A percentile compares a stretch with the other conserved stretches of the same genome.
Evolutionary conservation across 2,888 invertebrate species (phyloP).

Genomic region (Morpho helenor): DNA sequence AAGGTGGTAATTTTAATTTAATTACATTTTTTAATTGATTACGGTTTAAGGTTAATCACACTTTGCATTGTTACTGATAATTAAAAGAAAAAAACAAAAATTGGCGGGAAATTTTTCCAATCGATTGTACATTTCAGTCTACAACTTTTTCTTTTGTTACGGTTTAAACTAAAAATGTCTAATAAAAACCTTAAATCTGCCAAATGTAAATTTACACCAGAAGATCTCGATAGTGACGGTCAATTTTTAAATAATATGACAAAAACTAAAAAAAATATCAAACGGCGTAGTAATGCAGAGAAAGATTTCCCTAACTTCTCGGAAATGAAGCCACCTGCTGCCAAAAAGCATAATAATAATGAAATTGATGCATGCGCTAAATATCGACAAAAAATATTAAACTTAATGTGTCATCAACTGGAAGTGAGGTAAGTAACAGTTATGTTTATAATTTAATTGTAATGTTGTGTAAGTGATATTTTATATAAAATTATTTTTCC

Average conservation of each 20-base stretch:
- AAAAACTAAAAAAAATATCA: slow-evolving; percentile 44
- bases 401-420: slow-evolving; percentile 51
- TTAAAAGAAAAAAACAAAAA: no score
- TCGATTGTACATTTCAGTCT: no score
- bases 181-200: slow-evolving; percentile 31
- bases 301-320: slow-evolving; percentile 35
- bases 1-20: no score
- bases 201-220: slow-evolving; percentile 48
- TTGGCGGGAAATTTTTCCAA: no score
- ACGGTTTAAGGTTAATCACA: no score
- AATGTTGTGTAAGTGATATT: no score
- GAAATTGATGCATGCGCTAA: slow-evolving; percentile 44
- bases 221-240: slow-evolving; percentile 48
- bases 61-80: no score
- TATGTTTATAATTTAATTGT: no score
- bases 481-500: no score
- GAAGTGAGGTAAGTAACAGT: slow-evolving; percentile 45
- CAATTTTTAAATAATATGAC: slow-evolving; percentile 49
- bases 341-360: slow-evolving; percentile 50
- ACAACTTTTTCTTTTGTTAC: no score
- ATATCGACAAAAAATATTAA: slow-evolving; percentile 52
- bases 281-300: slow-evolving; percentile 38
- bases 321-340: slow-evolving; percentile 37
- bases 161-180: slow-evolving; percentile 40
- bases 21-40: no score